phyloP scores from a whole-genome alignment of 2,888 invertebrate species.

The Ganaspis brasiliensis region DNA sequence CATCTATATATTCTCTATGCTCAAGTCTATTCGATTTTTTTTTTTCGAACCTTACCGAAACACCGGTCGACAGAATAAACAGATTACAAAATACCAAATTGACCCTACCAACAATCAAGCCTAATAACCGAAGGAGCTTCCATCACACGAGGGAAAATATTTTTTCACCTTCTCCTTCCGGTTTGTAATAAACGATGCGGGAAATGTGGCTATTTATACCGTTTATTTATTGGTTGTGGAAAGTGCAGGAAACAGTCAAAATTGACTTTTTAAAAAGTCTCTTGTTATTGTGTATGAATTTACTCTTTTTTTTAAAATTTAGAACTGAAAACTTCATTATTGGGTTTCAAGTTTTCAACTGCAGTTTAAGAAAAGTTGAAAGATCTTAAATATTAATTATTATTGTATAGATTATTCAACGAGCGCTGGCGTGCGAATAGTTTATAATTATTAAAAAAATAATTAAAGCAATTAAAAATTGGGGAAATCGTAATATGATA shows the following conservation, averaged over 20 bases:
- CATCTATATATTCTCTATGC: slow-evolving; percentile 54
- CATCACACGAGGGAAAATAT: slow-evolving; percentile 34
- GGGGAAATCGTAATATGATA: too few species aligned
- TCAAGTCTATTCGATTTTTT: slow-evolving; percentile 33
- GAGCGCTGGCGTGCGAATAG: too few species aligned
- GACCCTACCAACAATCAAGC: slow-evolving; percentile 25
- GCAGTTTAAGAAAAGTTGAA: too few species aligned
- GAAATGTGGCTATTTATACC: not conserved
- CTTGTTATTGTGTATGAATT: too few species aligned
- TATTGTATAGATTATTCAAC: too few species aligned
- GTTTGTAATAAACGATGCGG: slow-evolving; percentile 21
- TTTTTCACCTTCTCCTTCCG: slow-evolving; percentile 32
- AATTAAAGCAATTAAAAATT: too few species aligned
- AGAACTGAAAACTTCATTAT: too few species aligned
- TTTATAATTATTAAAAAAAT: too few species aligned
- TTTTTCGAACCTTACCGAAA: slow-evolving; percentile 42
- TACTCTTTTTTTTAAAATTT: too few species aligned
- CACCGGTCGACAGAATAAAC: slow-evolving; percentile 61
- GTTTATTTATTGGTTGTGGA: not conserved
- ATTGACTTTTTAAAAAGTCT: too few species aligned
- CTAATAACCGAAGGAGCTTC: slow-evolving; percentile 32
- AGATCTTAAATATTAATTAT: too few species aligned
- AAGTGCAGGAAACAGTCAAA: not conserved
- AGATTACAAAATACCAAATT: slow-evolving; percentile 48
- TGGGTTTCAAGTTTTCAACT: too few species aligned